Percentiles rank a stretch among this genome's conserved stretches.
Evolutionary conservation across 2,888 invertebrate genomes (phyloP).

Genomic region (Steinernema hermaphroditum): DNA sequence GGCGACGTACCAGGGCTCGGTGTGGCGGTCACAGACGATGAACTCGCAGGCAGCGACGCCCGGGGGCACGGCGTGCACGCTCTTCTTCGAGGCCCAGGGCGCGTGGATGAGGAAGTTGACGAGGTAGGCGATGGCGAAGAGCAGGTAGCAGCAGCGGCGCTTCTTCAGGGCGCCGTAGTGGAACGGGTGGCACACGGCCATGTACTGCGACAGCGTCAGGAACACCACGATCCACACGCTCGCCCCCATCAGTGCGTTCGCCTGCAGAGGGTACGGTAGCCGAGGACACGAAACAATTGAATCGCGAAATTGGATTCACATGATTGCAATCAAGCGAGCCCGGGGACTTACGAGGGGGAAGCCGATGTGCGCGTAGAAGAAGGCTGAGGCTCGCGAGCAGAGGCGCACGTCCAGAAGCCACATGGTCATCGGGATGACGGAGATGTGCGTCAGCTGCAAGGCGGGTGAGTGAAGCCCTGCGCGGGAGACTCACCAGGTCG

Average conservation of each 20-base stretch:
- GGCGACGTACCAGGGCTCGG: constrained; percentile 53
- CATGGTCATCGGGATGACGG: constrained; percentile 68
- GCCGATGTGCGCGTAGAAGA: constrained; percentile 69
- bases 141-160: constrained; percentile 43
- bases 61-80: constrained; percentile 50
- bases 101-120: constrained; percentile 64
- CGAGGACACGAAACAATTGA: constrained; percentile 22
- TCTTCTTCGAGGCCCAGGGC: constrained; percentile 65
- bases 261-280: constrained; percentile 44
- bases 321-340: constrained; percentile 24
- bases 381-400: constrained; percentile 65
- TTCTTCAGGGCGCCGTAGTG: constrained; percentile 53
- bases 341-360: constrained; percentile 67
- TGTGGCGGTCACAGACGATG: constrained; percentile 60
- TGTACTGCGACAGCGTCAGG: constrained; percentile 70
- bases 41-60: constrained; percentile 55
- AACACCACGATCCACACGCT: constrained; percentile 71
- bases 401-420: constrained; percentile 62
- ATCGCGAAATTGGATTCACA: constrained; percentile 21
- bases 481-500: constrained; percentile 63
- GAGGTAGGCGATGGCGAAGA: constrained; percentile 54
- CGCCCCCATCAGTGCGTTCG: constrained; percentile 70
- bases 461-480: constrained; percentile 12
- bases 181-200: constrained; percentile 69
- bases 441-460: constrained; percentile 68